Evolutionary conservation across 2,888 invertebrate species (phyloP).

Genomic region (Phoronis australis): DNA sequence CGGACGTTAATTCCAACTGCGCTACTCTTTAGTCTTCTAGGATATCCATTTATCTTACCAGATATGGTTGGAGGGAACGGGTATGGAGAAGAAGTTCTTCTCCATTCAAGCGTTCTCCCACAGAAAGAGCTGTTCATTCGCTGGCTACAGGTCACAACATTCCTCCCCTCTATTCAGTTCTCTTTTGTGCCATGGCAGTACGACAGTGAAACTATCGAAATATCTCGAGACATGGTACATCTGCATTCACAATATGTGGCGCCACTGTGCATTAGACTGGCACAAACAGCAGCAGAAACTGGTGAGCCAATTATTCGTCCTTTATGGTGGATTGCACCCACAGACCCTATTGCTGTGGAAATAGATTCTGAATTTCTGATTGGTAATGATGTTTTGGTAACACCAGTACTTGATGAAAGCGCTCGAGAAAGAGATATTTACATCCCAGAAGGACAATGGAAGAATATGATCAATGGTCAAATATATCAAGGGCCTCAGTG

Average conservation of each 20-base stretch:
- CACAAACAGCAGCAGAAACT: conserved; percentile 19
- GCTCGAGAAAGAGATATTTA: conserved; percentile 16
- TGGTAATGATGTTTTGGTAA: conserved; percentile 21
- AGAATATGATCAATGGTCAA: background rate
- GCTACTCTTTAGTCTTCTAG: conserved; percentile 40
- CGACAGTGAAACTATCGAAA: conserved; percentile 34
- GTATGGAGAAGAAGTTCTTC: conserved; percentile 14
- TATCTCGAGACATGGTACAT: conserved; percentile 23
- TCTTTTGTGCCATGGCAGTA: conserved; percentile 59
- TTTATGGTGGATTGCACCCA: conserved; percentile 77
- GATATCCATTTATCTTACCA: conserved; percentile 83
- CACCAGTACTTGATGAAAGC: conserved; percentile 24
- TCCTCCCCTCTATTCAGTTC: conserved; percentile 86
- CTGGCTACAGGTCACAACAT: conserved; percentile 82
- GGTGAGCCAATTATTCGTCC: conserved; percentile 79
- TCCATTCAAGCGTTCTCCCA: conserved; percentile 10
- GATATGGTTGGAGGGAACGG: conserved; percentile 65
- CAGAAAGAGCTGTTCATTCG: conserved; percentile 60
- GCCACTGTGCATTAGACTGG: conserved; percentile 26
- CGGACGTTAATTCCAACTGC: conserved; percentile 77
- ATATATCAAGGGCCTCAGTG: background rate
- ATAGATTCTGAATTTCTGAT: conserved; percentile 63
- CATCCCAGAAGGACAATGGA: background rate
- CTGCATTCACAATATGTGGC: conserved; percentile 29
- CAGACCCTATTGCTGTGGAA: conserved; percentile 68